A percentile compares a stretch with the other conserved stretches of the same genome.
Evolutionary conservation across 2,797 vertebrate species (phyloP).

Genomic region (Brotula barbata): DNA sequence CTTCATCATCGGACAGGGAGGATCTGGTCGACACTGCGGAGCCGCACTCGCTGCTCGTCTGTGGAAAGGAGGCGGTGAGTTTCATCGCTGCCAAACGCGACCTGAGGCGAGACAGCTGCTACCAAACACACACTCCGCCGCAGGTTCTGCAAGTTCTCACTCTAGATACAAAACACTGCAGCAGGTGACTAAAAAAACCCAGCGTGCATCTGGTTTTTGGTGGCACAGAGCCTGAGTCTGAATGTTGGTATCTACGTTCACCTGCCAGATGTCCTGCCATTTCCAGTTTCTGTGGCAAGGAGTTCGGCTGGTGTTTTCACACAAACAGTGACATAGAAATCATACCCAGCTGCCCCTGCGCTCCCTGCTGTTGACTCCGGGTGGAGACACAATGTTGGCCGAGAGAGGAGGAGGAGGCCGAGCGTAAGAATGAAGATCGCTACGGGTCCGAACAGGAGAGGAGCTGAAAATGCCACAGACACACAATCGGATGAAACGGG

Average conservation of each 20-base stretch:
- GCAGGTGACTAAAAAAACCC: background rate
- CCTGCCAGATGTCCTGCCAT: no score
- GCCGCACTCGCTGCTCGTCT: conserved; percentile 92
- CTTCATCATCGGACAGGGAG: conserved; percentile 90
- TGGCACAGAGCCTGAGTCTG: no score
- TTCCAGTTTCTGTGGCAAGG: no score
- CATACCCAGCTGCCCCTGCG: conserved; percentile 76
- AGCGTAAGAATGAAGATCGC: conserved; percentile 98
- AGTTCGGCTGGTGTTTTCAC: no score
- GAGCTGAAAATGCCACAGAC: conserved; percentile 74
- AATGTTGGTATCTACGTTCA: no score
- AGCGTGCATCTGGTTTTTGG: background rate
- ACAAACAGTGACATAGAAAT: background rate
- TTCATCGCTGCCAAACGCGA: background rate
- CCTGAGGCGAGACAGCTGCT: background rate
- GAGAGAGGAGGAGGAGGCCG: conserved; percentile 83
- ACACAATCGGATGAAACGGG: no score
- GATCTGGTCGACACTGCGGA: conserved; percentile 92
- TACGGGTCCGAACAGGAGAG: conserved; percentile 87
- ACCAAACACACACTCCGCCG: background rate
- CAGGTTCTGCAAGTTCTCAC: background rate
- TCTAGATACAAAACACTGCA: background rate
- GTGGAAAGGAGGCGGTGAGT: conserved; percentile 5
- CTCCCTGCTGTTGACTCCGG: conserved; percentile 81
- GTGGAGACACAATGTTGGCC: conserved; percentile 75